These are phyloP conservation scores for Bhutanitis thaidina DNA, from an alignment of 2,888 invertebrate genomes.

Conservation along the genomic window DNA sequence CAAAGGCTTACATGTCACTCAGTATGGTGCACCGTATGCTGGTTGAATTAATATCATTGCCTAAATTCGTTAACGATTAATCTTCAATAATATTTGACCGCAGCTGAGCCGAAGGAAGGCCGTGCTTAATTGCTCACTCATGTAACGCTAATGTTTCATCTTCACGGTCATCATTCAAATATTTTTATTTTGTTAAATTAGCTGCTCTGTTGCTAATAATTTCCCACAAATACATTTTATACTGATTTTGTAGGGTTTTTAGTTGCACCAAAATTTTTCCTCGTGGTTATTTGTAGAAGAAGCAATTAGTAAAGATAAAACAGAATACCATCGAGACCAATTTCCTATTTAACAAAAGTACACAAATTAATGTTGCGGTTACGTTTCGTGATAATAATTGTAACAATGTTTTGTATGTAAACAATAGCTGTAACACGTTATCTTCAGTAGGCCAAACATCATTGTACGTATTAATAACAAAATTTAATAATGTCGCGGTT, in stretches of 20 bases:
- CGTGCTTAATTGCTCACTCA: not conserved
- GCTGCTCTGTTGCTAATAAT: not conserved
- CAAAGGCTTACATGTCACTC: too few relatives aligned
- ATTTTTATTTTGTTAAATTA: not conserved
- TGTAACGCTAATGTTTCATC: conserved; percentile 2
- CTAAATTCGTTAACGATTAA: not conserved
- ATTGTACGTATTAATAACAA: not conserved
- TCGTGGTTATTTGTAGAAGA: too few relatives aligned
- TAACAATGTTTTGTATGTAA: conserved; percentile 1
- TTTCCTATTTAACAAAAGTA: too few relatives aligned
- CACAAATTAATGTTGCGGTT: too few relatives aligned
- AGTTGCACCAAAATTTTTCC: too few relatives aligned
- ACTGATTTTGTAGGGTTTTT: too few relatives aligned
- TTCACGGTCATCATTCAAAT: not conserved
- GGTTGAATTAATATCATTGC: too few relatives aligned
- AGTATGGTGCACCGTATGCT: too few relatives aligned
- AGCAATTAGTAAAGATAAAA: too few relatives aligned
- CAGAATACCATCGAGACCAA: too few relatives aligned
- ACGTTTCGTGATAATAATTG: conserved; percentile 3
- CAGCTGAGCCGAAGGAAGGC: not conserved
- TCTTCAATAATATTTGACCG: conserved; percentile 7
- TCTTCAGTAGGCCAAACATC: not conserved
- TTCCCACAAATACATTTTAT: too few relatives aligned
- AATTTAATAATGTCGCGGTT: not conserved
- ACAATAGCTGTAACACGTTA: conserved; percentile 4